Evolutionary conservation across 2,113 vertebrate genomes (phyloP), one percentile per base, ranked within the genome.

Genomic region (Leptobrachium ailaonicum): DNA sequence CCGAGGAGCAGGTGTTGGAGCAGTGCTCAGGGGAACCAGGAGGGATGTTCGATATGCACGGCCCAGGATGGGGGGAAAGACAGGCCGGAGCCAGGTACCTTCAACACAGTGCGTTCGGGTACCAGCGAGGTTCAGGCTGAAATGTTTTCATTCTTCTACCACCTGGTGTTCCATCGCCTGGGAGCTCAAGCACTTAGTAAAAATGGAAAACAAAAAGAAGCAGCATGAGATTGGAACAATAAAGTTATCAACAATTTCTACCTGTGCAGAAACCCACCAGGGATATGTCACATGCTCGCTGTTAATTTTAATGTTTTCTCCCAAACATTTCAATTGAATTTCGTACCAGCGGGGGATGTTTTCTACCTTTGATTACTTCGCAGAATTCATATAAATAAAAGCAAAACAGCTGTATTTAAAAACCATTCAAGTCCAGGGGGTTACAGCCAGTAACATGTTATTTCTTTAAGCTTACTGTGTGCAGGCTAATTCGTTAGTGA

Each of bases 321-420:
- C 41, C 42, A 73, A 79, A 73, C 50, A 79, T 79, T 58, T 79
- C 77, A 79, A 73, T 79, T 66, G 66, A 63, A 79, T 79, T 72
- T 63, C 58, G 64, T 43, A 41, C 77, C 68, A 79, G 69, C 77
- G 68, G 75, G 75, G 67, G 66, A 60, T 71, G 67, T 71, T 78
- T 77, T 71, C 76, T 71, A 71, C 43, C 67, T 71, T 47, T 78
- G 76, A 60, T 78, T 70, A 71, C 56, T 47, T 41, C 63, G 56
- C 43, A 71, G 42, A 44, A 42, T 62, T 77, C 76, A 78, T 6
- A 71, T 42, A 70, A 78, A 41, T 63, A 10, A 67, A 71, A 78
- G 45, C 76, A 60, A 66, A 63, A 78, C 76, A 78, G 67, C 58
- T 79, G 69, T 79, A 79, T 53, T 44, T 79, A 79, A 79, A 64